Evolutionary conservation across 2,888 invertebrate genomes (phyloP), one percentile per base, ranked within the genome.

Genomic region (Axea sp.): DNA sequence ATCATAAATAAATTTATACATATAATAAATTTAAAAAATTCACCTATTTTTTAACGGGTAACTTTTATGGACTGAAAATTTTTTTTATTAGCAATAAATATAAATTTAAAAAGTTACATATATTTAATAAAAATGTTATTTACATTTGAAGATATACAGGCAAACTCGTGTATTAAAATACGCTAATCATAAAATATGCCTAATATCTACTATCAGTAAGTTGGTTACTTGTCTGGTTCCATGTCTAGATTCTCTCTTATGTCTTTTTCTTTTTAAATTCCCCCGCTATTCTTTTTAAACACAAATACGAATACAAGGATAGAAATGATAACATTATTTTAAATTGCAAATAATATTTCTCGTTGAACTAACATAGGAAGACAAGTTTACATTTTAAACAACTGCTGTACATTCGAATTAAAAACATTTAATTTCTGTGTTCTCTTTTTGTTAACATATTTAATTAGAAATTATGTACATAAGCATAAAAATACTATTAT

Each of bases 151-250:
- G 72, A 78, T 76, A 79, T 77, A 77, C 76, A 75, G 72, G 41
- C 73, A 71, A 73, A 76, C 76, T 55, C 76, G 51, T 65, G 37
- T 72, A 60, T 55, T 68, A 41, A 73, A 60, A 64, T 68, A 65
- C 71, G 67, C n/a, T n/a, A n/a, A n/a, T n/a, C n/a, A n/a, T n/a
- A n/a, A n/a, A 57, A 47, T 59, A 55, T 55, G 47, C 43, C 59
- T 67, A 62, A 65, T 73, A 77, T 69, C 75, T 73, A 76, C 73
- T 71, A 64, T 67, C 77, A 59, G 77, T 80, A 82, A 82, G 81
- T 82, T 80, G 81, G 81, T 82, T 82, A 82, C 79, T 76, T 73
- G 76, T 67, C 76, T 72, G 68, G 30, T 64, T 51, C 67, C 45
- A 53, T 68, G 64, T 57, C 51, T 57, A 64, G 41, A 69, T 69